Evolutionary conservation across 2,888 invertebrate genomes (phyloP).

Genomic region (Eilema depressum): DNA sequence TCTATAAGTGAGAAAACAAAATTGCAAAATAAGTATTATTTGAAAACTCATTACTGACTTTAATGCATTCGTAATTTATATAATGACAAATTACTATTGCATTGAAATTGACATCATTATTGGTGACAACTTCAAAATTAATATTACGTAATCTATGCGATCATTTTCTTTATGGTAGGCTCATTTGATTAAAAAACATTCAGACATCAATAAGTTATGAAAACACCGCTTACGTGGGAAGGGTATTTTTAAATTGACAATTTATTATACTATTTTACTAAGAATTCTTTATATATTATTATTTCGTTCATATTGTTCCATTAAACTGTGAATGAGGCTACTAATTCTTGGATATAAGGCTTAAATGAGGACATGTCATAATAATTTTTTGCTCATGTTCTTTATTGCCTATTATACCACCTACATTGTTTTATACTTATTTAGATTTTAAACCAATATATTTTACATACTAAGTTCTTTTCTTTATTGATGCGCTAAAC

Average conservation of each 20-base stretch:
- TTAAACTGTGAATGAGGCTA: not conserved
- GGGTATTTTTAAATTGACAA: not conserved
- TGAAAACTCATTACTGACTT: slow-evolving; percentile 30
- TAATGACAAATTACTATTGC: not conserved
- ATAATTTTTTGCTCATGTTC: not conserved
- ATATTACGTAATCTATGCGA: not conserved
- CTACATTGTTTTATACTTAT: not conserved
- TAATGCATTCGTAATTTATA: slow-evolving; percentile 27
- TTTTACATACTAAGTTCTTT: not conserved
- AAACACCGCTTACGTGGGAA: not conserved
- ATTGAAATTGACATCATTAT: not conserved
- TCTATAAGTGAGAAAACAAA: slow-evolving; percentile 16
- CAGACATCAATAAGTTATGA: not conserved
- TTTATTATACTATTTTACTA: not conserved
- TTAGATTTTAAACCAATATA: not conserved
- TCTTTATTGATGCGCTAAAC: not conserved
- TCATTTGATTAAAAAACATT: not conserved
- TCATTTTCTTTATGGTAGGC: not conserved
- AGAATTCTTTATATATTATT: too few species aligned
- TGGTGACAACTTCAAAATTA: slow-evolving; percentile 12
- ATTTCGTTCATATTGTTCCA: not conserved
- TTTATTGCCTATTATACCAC: not conserved
- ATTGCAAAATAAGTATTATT: slow-evolving; percentile 30
- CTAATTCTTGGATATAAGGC: not conserved
- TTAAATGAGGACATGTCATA: not conserved